These are phyloP conservation scores for Ceratotherium simum DNA, from an alignment of 2,113 vertebrate genomes.

Conservation along the genomic window DNA sequence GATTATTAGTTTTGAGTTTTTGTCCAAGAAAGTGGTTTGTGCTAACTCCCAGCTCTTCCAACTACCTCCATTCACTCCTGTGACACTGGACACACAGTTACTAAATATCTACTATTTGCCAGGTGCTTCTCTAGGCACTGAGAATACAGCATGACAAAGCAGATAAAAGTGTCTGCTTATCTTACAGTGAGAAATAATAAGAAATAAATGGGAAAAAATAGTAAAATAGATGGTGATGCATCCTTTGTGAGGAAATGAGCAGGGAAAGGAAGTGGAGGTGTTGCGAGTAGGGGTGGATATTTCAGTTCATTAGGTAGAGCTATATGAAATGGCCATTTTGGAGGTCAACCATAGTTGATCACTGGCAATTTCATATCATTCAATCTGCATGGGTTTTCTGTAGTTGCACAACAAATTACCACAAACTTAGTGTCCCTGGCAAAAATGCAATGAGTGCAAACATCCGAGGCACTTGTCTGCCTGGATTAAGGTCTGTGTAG, in stretches of 20 bases:
- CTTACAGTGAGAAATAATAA: background rate
- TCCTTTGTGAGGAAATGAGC: background rate
- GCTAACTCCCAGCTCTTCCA: background rate
- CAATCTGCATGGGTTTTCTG: background rate
- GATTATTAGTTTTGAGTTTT: background rate
- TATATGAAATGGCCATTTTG: background rate
- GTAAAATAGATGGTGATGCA: background rate
- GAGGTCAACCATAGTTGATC: background rate
- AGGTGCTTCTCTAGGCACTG: background rate
- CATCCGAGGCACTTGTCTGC: background rate
- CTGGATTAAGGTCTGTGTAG: background rate
- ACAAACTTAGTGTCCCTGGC: background rate
- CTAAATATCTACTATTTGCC: background rate
- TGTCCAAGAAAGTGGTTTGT: background rate
- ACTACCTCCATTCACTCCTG: background rate
- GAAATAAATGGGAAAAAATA: background rate
- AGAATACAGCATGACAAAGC: background rate
- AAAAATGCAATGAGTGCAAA: background rate
- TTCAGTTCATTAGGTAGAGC: background rate
- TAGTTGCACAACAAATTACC: background rate
- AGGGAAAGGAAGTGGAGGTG: background rate
- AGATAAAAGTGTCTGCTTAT: background rate
- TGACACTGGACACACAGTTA: background rate
- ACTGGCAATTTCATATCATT: background rate
- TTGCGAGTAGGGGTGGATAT: background rate